Conservation (phyloP, 2,797 vertebrate species). For the Paratrypauchen microcephalus region DNA sequence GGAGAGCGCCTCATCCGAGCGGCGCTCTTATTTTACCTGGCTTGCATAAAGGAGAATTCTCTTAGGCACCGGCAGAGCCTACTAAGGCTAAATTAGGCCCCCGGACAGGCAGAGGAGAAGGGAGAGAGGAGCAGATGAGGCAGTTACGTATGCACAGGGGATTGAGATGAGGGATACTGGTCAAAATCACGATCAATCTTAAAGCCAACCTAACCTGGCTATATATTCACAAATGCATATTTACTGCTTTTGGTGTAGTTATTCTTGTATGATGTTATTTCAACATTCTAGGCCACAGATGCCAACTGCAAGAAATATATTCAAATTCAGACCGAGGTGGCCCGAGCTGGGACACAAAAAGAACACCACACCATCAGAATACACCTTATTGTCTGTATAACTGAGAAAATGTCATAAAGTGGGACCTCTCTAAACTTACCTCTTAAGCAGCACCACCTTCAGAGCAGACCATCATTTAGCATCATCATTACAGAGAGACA, state of each 20-base stretch:
- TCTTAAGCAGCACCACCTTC: conserved; percentile 52
- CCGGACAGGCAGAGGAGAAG: conserved; percentile 70
- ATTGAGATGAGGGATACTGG: conserved; percentile 73
- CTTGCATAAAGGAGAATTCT: conserved; percentile 85
- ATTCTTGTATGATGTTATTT: conserved; percentile 36
- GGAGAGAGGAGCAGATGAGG: conserved; percentile 72
- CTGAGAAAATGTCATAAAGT: conserved; percentile 67
- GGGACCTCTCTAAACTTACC: conserved; percentile 57
- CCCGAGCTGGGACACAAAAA: conserved; percentile 23
- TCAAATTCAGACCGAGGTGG: conserved; percentile 23
- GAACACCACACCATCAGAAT: conserved; percentile 32
- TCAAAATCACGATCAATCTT: conserved; percentile 75
- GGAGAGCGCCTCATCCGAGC: conserved; percentile 77
- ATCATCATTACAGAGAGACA: conserved; percentile 60
- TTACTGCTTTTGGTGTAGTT: conserved; percentile 32
- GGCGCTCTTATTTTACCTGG: conserved; percentile 82
- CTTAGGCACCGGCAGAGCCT: conserved; percentile 77
- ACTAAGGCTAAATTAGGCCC: conserved; percentile 79
- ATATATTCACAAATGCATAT: conserved; percentile 55
- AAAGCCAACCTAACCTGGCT: conserved; percentile 32
- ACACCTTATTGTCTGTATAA: conserved; percentile 49
- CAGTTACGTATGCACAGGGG: conserved; percentile 74
- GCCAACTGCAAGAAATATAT: conserved; percentile 16
- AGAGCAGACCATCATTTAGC: conserved; percentile 62
- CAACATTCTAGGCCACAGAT: conserved; percentile 36